Conservation (phyloP, 2,113 vertebrate species). For the Nansenia antarctica region DNA sequence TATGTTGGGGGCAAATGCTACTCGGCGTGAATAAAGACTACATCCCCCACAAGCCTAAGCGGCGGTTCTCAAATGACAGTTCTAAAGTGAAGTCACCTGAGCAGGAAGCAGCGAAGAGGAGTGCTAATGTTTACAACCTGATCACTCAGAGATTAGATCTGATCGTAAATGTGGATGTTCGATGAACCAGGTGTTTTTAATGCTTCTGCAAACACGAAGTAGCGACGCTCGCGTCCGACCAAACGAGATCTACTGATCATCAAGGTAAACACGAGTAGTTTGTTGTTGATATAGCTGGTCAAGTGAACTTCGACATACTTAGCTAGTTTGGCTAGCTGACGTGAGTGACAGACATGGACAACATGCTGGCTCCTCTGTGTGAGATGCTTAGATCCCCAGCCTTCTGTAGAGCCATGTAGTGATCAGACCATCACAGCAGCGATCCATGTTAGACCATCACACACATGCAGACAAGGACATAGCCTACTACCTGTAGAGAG, state of each 20-base stretch:
- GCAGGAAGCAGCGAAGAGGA: constrained; percentile 25
- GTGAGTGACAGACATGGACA: too few species aligned
- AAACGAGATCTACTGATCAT: not conserved
- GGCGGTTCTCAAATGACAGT: not conserved
- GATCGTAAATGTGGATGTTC: constrained; percentile 9
- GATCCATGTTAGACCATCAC: too few species aligned
- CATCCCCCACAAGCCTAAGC: constrained; percentile 52
- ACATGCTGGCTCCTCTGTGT: too few species aligned
- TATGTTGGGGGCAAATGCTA: not conserved
- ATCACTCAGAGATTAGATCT: constrained; percentile 25
- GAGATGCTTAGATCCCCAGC: too few species aligned
- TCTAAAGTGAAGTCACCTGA: constrained; percentile 62
- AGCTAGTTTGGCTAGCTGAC: too few species aligned
- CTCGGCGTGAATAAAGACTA: constrained; percentile 16
- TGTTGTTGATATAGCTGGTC: not conserved
- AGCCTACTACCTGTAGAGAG: too few species aligned
- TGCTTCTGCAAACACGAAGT: not conserved
- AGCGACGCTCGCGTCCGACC: not conserved
- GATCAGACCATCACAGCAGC: too few species aligned
- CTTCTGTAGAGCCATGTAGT: too few species aligned
- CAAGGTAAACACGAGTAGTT: not conserved
- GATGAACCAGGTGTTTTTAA: constrained; percentile 14
- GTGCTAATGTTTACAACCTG: constrained; percentile 67
- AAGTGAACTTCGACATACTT: not conserved
- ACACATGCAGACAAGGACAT: too few species aligned